phyloP scores from a whole-genome alignment of 2,888 invertebrate species.

The Phengaris arion region DNA sequence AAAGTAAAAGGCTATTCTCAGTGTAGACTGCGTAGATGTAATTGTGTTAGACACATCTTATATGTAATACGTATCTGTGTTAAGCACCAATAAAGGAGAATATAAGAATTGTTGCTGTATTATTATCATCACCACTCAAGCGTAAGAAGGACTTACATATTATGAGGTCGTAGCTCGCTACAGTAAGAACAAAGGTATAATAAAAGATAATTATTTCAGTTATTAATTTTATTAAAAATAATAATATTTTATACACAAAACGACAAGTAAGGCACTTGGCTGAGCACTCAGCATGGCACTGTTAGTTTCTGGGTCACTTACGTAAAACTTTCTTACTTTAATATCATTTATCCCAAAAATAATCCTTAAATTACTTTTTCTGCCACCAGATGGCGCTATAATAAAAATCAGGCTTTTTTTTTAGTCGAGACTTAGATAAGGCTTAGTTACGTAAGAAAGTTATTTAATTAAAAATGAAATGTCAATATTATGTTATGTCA shows the following conservation, averaged over 20 bases:
- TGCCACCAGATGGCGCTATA: background rate
- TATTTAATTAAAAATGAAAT: background rate
- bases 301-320: conserved; percentile 36
- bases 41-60: no score
- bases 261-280: conserved; percentile 41
- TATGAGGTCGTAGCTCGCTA: no score
- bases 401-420: background rate
- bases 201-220: conserved; percentile 40
- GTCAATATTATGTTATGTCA: background rate
- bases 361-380: background rate
- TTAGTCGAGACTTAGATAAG: background rate
- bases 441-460: background rate
- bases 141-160: no score
- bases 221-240: conserved; percentile 58
- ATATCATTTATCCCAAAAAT: background rate
- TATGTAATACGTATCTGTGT: no score
- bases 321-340: background rate
- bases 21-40: no score
- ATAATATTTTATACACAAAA: conserved; percentile 46
- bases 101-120: no score
- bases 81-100: no score
- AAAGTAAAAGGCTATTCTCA: no score
- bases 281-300: conserved; percentile 63
- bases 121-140: no score
- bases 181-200: background rate